Conservation (phyloP, 2,888 invertebrate genomes). For the Sarcophaga subvicina region DNA sequence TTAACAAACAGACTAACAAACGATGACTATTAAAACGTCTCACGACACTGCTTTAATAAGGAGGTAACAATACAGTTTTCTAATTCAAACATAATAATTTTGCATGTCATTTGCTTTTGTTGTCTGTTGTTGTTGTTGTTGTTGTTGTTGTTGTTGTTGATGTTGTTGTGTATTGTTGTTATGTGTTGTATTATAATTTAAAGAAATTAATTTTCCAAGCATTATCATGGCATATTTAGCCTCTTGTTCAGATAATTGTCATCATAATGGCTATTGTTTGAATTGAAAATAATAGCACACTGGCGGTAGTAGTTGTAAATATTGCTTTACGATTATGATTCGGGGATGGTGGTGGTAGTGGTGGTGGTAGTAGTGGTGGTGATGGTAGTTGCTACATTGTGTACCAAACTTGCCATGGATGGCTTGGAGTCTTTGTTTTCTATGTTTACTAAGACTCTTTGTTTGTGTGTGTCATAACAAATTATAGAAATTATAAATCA, state of each 20-base stretch:
- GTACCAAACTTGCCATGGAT: background rate
- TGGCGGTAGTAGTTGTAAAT: background rate
- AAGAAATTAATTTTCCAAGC: slow-evolving; percentile 48
- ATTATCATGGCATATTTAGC: slow-evolving; percentile 53
- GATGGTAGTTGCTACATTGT: background rate
- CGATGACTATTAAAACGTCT: no score
- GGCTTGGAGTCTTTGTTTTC: slow-evolving; percentile 4
- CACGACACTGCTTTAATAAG: no score
- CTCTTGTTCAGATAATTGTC: slow-evolving; percentile 56
- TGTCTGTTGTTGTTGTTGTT: background rate
- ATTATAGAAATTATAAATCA: slow-evolving; percentile 67
- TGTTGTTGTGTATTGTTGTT: background rate
- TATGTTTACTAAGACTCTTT: background rate
- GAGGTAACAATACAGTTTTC: slow-evolving; percentile 28
- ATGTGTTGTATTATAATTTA: background rate
- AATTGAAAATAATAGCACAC: background rate
- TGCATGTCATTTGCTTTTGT: background rate
- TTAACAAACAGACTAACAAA: no score
- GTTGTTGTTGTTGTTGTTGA: background rate
- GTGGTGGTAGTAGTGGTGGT: background rate
- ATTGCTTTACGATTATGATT: no score
- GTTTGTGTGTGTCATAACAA: slow-evolving; percentile 61
- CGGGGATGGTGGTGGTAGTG: no score
- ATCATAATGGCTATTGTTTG: slow-evolving; percentile 10
- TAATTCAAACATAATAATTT: slow-evolving; percentile 8